Percentiles rank a stretch among this genome's conserved stretches.
These are phyloP conservation scores for Nansenia antarctica DNA, from an alignment of 2,113 vertebrate genomes.

Conservation along the genomic window DNA sequence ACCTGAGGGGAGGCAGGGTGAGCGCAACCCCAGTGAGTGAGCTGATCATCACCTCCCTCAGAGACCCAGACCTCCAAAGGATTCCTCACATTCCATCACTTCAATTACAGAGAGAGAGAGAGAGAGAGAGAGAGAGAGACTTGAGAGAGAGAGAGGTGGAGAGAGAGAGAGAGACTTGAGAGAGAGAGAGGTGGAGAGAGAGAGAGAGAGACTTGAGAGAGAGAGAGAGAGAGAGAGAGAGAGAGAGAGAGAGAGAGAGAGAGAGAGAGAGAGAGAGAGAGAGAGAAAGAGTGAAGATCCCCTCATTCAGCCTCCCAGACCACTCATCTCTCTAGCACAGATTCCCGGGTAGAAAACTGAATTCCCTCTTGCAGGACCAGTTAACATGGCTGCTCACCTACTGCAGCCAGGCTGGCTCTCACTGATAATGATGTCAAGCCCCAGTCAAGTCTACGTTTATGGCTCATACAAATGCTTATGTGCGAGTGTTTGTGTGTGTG, in stretches of 20 bases:
- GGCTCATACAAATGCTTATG: too few relatives aligned
- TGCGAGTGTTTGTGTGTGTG: neutral
- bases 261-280: slow-evolving; percentile 19
- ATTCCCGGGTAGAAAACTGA: too few relatives aligned
- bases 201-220: slow-evolving; percentile 9
- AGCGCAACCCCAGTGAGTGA: slow-evolving; percentile 46
- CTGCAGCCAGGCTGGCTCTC: too few relatives aligned
- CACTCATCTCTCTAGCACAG: too few relatives aligned
- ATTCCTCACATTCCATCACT: slow-evolving; percentile 54
- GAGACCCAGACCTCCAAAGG: slow-evolving; percentile 38
- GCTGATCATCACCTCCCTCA: slow-evolving; percentile 48
- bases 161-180: neutral
- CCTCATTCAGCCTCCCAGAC: neutral
- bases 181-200: too few relatives aligned
- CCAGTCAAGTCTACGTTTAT: too few relatives aligned
- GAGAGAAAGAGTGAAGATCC: neutral
- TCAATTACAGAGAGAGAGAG: slow-evolving; percentile 31
- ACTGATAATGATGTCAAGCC: too few relatives aligned
- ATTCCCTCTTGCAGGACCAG: too few relatives aligned
- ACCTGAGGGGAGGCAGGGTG: slow-evolving; percentile 31
- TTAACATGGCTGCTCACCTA: too few relatives aligned
- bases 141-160: neutral
- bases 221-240: slow-evolving; percentile 9
- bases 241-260: slow-evolving; percentile 8
- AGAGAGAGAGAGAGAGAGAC: neutral